Percentiles rank a stretch among this genome's conserved stretches.
phyloP scores from a whole-genome alignment of 2,888 invertebrate species.

The Cephus nigrinus region DNA sequence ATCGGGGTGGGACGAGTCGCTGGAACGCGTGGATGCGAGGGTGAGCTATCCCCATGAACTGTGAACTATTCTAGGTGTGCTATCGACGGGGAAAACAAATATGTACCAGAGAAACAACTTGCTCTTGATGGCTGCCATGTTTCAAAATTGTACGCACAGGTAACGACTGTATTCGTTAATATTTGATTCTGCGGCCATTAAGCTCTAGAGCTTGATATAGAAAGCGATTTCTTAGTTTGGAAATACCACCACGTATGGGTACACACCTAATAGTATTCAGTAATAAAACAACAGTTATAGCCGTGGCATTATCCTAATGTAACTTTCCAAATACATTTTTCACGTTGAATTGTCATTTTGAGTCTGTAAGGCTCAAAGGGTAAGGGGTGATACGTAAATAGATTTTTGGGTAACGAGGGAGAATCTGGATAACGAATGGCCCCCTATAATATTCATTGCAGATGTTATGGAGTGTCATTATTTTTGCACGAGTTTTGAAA shows the following conservation, averaged over 20 bases:
- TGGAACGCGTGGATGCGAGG: not conserved
- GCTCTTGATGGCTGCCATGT: conserved; percentile 37
- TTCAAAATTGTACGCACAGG: conserved; percentile 40
- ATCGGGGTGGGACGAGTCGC: conserved; percentile 27
- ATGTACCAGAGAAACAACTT: conserved; percentile 44
- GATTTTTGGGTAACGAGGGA: not conserved
- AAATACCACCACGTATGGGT: not conserved
- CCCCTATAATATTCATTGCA: not conserved
- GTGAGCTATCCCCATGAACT: conserved; percentile 3
- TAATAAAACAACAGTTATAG: not conserved
- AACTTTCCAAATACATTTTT: not conserved
- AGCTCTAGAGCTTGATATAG: not conserved
- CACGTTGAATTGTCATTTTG: not conserved
- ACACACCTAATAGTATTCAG: not conserved
- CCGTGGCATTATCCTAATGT: not conserved
- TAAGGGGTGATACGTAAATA: not conserved
- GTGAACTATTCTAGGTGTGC: not conserved
- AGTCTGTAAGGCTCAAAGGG: not conserved
- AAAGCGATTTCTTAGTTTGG: not conserved
- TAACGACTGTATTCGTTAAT: conserved; percentile 46
- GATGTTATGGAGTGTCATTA: not conserved
- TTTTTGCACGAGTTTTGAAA: not conserved
- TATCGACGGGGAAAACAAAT: conserved; percentile 34
- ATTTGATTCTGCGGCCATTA: conserved; percentile 34
- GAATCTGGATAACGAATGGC: not conserved